Conservation (phyloP, 1,140 invertebrate species). For the Mylabris phalerata region DNA sequence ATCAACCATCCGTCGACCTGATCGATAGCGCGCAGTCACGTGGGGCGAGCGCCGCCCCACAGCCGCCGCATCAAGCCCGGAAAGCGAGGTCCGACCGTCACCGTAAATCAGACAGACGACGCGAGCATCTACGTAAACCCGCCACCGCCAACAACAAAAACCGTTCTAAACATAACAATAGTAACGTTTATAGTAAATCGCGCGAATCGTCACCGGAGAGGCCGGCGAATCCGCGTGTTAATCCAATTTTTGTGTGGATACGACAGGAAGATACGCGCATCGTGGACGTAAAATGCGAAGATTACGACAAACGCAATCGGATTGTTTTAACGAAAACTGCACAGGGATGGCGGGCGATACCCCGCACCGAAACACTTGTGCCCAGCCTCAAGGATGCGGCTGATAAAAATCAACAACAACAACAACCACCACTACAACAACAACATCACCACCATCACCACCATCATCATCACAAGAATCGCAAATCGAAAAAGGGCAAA, state of each 20-base stretch:
- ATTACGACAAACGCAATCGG: conserved; percentile 75
- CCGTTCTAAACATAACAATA: conserved; percentile 41
- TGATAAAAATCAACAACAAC: conserved; percentile 25
- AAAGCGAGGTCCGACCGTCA: conserved; percentile 35
- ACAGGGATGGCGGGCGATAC: conserved; percentile 73
- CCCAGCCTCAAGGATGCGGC: conserved; percentile 48
- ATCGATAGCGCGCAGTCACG: conserved; percentile 40
- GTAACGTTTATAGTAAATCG: background rate
- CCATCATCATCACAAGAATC: conserved; percentile 31
- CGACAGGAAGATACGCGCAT: conserved; percentile 69
- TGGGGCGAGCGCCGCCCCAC: conserved; percentile 38
- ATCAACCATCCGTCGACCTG: conserved; percentile 34
- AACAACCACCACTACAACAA: conserved; percentile 14
- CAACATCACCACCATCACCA: conserved; percentile 13
- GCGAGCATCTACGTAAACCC: conserved; percentile 28
- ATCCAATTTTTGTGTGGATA: conserved; percentile 76
- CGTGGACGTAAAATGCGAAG: conserved; percentile 74
- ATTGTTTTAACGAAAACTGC: conserved; percentile 71
- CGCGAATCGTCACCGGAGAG: conserved; percentile 21
- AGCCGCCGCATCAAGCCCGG: conserved; percentile 33
- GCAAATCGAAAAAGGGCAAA: conserved; percentile 30
- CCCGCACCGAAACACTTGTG: conserved; percentile 60
- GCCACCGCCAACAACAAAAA: conserved; percentile 32
- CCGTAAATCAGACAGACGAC: conserved; percentile 41
- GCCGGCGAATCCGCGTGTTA: conserved; percentile 52